Conservation (phyloP, 2,113 vertebrate genomes). For the Turnix velox region DNA sequence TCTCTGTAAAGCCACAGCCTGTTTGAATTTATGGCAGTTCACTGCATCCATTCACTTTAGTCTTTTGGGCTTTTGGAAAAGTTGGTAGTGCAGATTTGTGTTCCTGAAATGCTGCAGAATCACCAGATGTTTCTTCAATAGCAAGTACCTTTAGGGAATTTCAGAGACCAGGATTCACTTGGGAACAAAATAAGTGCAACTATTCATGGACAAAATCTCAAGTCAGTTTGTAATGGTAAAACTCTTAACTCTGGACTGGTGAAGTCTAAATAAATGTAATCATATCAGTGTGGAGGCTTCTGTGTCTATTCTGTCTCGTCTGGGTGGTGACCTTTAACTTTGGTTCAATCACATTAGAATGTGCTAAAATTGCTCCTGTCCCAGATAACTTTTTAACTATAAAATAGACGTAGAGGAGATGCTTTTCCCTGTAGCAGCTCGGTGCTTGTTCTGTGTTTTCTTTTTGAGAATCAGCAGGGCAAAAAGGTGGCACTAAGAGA, state of each 20-base stretch:
- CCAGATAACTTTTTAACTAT: background rate
- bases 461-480: background rate
- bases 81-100: background rate
- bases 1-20: background rate
- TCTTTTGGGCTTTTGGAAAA: background rate
- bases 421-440: background rate
- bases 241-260: background rate
- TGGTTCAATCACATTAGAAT: background rate
- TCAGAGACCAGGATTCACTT: background rate
- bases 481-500: background rate
- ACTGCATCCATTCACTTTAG: background rate
- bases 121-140: background rate
- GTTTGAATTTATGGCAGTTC: background rate
- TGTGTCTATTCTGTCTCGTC: background rate
- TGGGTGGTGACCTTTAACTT: background rate
- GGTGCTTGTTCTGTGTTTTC: background rate
- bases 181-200: background rate
- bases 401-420: background rate
- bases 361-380: background rate
- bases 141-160: background rate
- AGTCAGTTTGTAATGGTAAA: background rate
- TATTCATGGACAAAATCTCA: background rate
- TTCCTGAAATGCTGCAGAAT: background rate
- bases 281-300: background rate
- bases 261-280: background rate